phyloP scores from a whole-genome alignment of 2,888 invertebrate species.

The Lingula anatina region DNA sequence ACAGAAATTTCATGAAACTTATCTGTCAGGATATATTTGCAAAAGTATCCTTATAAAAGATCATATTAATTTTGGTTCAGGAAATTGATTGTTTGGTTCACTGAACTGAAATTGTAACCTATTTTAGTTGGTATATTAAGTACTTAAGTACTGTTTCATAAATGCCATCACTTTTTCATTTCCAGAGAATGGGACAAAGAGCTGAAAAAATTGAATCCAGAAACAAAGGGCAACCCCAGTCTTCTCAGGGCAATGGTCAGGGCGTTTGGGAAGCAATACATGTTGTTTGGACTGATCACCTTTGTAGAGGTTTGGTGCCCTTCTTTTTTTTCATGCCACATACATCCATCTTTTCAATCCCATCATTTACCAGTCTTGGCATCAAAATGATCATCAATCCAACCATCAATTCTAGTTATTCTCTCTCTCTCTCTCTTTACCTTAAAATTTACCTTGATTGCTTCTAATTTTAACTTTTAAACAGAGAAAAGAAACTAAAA shows the following conservation, averaged over 20 bases:
- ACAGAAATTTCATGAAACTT: too few relatives aligned
- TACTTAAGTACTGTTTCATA: not conserved
- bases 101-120: not conserved
- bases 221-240: constrained; percentile 55
- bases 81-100: not conserved
- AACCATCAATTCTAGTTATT: not conserved
- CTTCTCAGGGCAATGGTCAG: constrained; percentile 54
- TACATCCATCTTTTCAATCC: too few relatives aligned
- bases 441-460: not conserved
- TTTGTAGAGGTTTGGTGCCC: constrained; percentile 46
- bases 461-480: not conserved
- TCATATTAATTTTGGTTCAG: too few relatives aligned
- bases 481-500: too few relatives aligned
- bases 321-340: not conserved
- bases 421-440: not conserved
- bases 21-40: too few relatives aligned
- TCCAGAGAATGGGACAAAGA: constrained; percentile 61
- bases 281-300: constrained; percentile 52
- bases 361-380: too few relatives aligned
- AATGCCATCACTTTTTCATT: constrained; percentile 10
- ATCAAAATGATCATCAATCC: too few relatives aligned
- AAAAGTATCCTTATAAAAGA: too few relatives aligned
- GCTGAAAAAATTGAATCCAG: constrained; percentile 57
- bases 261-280: constrained; percentile 54
- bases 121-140: not conserved